Conservation (phyloP, 2,888 invertebrate species). For the Drosophila cyrtoloma region DNA sequence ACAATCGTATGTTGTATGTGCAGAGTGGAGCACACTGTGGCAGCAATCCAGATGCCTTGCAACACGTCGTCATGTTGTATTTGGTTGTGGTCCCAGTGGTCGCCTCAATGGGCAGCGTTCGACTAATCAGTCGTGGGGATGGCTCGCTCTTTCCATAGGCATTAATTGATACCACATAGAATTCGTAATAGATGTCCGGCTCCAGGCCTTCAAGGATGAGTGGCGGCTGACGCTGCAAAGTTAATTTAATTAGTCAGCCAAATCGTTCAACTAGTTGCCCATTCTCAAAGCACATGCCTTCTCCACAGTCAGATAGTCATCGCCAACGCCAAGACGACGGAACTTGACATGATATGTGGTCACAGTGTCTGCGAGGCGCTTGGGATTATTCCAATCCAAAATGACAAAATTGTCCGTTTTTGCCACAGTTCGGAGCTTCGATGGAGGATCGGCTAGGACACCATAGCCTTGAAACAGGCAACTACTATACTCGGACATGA, state of each 20-base stretch:
- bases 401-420: slow-evolving; percentile 92
- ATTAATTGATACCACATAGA: slow-evolving; percentile 92
- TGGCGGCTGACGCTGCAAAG: slow-evolving; percentile 88
- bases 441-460: slow-evolving; percentile 91
- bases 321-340: slow-evolving; percentile 86
- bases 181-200: slow-evolving; percentile 91
- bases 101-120: slow-evolving; percentile 87
- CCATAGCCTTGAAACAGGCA: slow-evolving; percentile 94
- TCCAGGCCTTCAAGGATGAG: slow-evolving; percentile 91
- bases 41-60: slow-evolving; percentile 88
- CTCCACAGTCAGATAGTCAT: slow-evolving; percentile 87
- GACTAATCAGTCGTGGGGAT: slow-evolving; percentile 91
- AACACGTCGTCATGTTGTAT: slow-evolving; percentile 93
- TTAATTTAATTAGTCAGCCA: slow-evolving; percentile 69
- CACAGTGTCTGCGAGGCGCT: slow-evolving; percentile 90
- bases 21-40: slow-evolving; percentile 91
- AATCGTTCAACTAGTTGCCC: slow-evolving; percentile 3
- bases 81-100: slow-evolving; percentile 85
- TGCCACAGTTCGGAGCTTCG: slow-evolving; percentile 89
- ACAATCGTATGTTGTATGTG: slow-evolving; percentile 93
- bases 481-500: slow-evolving; percentile 92
- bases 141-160: slow-evolving; percentile 92
- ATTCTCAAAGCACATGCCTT: slow-evolving; percentile 82
- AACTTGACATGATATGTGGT: slow-evolving; percentile 88
- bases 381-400: slow-evolving; percentile 91